Conservation (phyloP, 2,888 invertebrate species). For the Drosophila borborema region DNA sequence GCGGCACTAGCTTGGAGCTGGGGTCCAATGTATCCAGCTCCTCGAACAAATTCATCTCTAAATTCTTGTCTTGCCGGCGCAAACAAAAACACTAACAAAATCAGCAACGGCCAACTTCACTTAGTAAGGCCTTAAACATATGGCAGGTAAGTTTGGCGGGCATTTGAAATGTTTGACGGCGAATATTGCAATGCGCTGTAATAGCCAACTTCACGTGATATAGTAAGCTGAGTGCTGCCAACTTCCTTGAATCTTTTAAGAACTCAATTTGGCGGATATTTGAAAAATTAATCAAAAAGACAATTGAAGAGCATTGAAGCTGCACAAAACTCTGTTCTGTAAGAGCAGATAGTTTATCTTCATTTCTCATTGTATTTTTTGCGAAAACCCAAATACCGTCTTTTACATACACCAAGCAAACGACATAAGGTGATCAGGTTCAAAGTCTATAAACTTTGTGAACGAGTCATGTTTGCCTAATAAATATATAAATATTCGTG, state of each 20-base stretch:
- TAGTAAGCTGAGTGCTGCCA: not conserved
- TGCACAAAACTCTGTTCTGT: too few species aligned
- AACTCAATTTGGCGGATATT: slow-evolving; percentile 17
- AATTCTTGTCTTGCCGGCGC: slow-evolving; percentile 50
- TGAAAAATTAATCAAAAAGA: not conserved
- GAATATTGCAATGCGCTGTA: not conserved
- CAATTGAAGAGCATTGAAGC: not conserved
- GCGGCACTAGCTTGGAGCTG: slow-evolving; percentile 66
- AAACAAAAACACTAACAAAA: slow-evolving; percentile 11
- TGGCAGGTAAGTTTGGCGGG: slow-evolving; percentile 18
- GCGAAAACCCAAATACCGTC: not conserved
- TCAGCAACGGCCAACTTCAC: slow-evolving; percentile 49
- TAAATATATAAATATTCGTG: slow-evolving; percentile 31
- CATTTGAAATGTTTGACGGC: not conserved
- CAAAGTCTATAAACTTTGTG: slow-evolving; percentile 49
- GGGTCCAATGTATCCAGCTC: slow-evolving; percentile 83
- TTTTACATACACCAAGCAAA: not conserved
- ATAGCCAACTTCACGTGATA: not conserved
- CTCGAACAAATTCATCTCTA: slow-evolving; percentile 80
- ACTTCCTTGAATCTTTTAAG: not conserved
- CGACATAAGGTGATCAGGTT: slow-evolving; percentile 15
- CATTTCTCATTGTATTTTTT: not conserved
- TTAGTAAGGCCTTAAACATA: not conserved
- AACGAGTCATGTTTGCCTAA: slow-evolving; percentile 37
- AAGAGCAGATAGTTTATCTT: too few species aligned